Evolutionary conservation across 1,140 invertebrate species (phyloP).

Genomic region (Aphelenchoides besseyi): DNA sequence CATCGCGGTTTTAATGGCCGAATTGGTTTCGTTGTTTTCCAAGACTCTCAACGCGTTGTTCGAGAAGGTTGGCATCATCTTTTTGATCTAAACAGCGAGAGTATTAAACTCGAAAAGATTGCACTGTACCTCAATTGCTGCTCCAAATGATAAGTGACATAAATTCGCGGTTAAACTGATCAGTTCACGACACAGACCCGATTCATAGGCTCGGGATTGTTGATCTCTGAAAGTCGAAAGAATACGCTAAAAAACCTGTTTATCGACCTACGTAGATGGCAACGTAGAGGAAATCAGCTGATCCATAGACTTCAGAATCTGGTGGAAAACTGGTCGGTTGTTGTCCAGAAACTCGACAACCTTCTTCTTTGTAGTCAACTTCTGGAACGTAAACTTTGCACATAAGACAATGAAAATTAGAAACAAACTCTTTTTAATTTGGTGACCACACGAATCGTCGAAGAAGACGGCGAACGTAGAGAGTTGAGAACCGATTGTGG

Average conservation of each 20-base stretch:
- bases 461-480: not conserved
- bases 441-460: not conserved
- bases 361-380: constrained; percentile 20
- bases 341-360: constrained; percentile 19
- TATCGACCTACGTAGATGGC: not conserved
- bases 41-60: constrained; percentile 11
- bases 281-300: not conserved
- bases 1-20: constrained; percentile 6
- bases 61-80: not conserved
- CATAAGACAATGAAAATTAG: not conserved
- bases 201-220: not conserved
- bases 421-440: constrained; percentile 11
- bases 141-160: constrained; percentile 20
- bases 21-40: constrained; percentile 12
- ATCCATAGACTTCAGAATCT: constrained; percentile 7
- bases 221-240: constrained; percentile 5
- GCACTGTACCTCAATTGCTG: constrained; percentile 10
- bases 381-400: constrained; percentile 11
- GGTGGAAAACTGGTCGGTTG: constrained; percentile 2
- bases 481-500: too few relatives aligned
- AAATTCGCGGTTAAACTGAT: constrained; percentile 24
- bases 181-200: constrained; percentile 11
- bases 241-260: constrained; percentile 20
- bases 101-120: not conserved
- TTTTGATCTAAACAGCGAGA: constrained; percentile 9